These are phyloP conservation scores for Raphicerus campestris DNA, from an alignment of 2,113 vertebrate genomes.

Conservation along the genomic window DNA sequence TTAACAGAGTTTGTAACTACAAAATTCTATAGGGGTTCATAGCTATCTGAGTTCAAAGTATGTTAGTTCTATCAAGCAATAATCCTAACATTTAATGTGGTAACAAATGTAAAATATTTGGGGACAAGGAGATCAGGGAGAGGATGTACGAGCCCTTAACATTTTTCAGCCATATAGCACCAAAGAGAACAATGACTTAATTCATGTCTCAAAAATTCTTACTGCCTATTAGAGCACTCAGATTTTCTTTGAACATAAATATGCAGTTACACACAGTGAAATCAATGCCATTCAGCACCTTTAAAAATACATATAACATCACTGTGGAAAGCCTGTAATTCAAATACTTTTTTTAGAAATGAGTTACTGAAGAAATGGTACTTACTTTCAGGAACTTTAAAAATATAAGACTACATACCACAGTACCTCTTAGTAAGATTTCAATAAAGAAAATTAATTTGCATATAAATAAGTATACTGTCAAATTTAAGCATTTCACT, in stretches of 20 bases:
- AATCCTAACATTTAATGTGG: background rate
- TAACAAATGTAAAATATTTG: slow-evolving; percentile 34
- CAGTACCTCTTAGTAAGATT: background rate
- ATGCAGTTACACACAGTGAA: background rate
- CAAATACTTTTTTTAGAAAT: background rate
- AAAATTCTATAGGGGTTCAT: background rate
- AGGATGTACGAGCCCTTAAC: background rate
- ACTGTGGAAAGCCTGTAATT: slow-evolving; percentile 15
- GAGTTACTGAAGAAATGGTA: slow-evolving; percentile 19
- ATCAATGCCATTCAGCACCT: slow-evolving; percentile 7
- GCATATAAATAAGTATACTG: background rate
- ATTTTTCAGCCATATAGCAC: background rate
- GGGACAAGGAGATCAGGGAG: background rate
- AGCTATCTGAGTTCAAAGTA: background rate
- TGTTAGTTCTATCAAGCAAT: slow-evolving; percentile 6
- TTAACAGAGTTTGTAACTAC: background rate
- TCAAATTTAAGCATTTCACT: slow-evolving; percentile 39
- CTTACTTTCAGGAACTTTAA: slow-evolving; percentile 27
- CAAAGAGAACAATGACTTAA: background rate
- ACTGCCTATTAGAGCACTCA: background rate
- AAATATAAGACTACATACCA: background rate
- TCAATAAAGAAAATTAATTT: slow-evolving; percentile 18
- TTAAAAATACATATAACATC: background rate
- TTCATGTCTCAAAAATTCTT: background rate
- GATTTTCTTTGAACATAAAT: slow-evolving; percentile 23